These are phyloP conservation scores for Dinomys branickii DNA, from an alignment of 2,113 vertebrate genomes.

Conservation along the genomic window DNA sequence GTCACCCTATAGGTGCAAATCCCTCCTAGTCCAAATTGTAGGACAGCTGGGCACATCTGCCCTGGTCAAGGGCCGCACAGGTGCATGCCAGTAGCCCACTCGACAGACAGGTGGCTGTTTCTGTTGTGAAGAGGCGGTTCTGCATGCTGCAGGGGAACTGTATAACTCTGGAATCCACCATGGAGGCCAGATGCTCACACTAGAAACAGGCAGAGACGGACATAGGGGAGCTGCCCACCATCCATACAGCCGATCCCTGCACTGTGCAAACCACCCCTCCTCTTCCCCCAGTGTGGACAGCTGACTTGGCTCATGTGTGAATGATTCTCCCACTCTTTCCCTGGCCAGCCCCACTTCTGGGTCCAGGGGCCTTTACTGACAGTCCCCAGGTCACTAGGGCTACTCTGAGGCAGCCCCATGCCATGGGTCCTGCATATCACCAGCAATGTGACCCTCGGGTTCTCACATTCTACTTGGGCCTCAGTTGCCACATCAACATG, in stretches of 20 bases:
- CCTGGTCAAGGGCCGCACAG: not conserved
- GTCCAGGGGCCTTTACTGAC: not conserved
- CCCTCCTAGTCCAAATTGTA: not conserved
- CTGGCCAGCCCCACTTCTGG: not conserved
- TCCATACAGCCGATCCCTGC: not conserved
- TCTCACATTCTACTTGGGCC: not conserved
- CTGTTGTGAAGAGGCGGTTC: not conserved
- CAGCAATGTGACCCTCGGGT: not conserved
- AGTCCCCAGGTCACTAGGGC: not conserved
- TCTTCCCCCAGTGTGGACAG: not conserved
- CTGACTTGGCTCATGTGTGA: not conserved
- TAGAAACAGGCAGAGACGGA: not conserved
- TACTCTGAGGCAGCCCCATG: not conserved
- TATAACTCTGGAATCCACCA: not conserved
- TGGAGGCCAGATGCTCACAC: not conserved
- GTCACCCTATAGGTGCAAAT: not conserved
- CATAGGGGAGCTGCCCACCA: too few relatives aligned
- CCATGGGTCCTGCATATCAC: not conserved
- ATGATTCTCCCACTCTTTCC: not conserved
- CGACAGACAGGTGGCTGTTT: not conserved
- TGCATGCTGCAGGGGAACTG: not conserved
- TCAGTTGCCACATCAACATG: not conserved
- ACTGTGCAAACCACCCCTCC: not conserved
- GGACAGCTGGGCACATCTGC: not conserved
- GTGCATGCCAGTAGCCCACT: not conserved